Evolutionary conservation across 2,888 invertebrate genomes (phyloP).

Genomic region (Eulithis testata): DNA sequence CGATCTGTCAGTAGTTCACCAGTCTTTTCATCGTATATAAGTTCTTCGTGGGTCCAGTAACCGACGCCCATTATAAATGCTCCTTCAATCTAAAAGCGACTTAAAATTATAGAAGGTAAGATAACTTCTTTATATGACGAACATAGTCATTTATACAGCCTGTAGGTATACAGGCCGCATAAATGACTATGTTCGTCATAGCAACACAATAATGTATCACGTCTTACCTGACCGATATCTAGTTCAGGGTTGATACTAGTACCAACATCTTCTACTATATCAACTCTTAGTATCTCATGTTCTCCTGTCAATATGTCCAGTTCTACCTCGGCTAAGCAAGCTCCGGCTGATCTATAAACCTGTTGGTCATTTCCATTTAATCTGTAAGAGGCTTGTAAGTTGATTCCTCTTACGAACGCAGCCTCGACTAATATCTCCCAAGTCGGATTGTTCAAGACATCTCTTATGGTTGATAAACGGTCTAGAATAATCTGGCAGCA

Average conservation of each 20-base stretch:
- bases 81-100: conserved; percentile 84
- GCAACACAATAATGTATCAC: too few species aligned
- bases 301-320: conserved; percentile 90
- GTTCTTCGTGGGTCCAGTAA: conserved; percentile 89
- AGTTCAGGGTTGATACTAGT: conserved; percentile 87
- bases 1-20: conserved; percentile 89
- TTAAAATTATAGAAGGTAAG: too few species aligned
- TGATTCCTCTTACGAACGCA: conserved; percentile 69
- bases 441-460: conserved; percentile 69
- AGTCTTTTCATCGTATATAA: conserved; percentile 86
- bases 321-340: conserved; percentile 87
- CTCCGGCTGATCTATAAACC: conserved; percentile 78
- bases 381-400: conserved; percentile 64
- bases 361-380: conserved; percentile 58
- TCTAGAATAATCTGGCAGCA: conserved; percentile 81
- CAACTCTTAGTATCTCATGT: conserved; percentile 85
- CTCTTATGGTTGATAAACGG: conserved; percentile 73
- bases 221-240: conserved; percentile 87
- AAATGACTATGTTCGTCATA: too few species aligned
- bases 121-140: too few species aligned
- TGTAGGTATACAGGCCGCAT: too few species aligned
- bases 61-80: conserved; percentile 91
- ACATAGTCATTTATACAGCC: too few species aligned
- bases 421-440: conserved; percentile 81
- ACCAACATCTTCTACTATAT: conserved; percentile 88